Percentiles rank a stretch among this genome's conserved stretches.
phyloP scores from a whole-genome alignment of 1,140 invertebrate genomes.

The Latrodectus geometricus region DNA sequence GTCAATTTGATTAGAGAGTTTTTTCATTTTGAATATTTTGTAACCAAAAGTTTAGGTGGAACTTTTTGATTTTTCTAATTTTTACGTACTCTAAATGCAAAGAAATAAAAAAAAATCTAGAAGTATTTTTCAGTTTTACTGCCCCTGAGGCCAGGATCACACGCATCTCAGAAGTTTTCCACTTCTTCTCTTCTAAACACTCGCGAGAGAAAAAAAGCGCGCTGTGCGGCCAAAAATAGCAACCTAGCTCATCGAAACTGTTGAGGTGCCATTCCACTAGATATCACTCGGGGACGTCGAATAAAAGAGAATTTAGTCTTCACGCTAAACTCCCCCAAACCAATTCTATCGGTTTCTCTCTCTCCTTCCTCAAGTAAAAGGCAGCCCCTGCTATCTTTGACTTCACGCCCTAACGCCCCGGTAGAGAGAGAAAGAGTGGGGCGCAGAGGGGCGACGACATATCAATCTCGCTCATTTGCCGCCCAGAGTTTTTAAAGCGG shows the following conservation, averaged over 20 bases:
- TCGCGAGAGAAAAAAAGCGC: no score
- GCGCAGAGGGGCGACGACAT: not conserved
- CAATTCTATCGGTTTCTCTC: conserved; percentile 50
- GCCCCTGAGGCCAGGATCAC: no score
- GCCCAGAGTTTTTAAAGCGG: conserved; percentile 59
- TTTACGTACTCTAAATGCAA: no score
- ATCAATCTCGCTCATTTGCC: conserved; percentile 56
- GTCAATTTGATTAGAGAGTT: no score
- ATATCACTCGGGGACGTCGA: conserved; percentile 37
- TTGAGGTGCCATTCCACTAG: conserved; percentile 48
- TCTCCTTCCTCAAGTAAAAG: not conserved
- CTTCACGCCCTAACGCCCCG: conserved; percentile 58
- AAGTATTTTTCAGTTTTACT: no score
- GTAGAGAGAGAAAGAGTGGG: not conserved
- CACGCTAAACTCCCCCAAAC: conserved; percentile 38
- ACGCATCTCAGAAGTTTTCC: no score
- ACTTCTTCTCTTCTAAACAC: no score
- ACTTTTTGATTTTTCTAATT: no score
- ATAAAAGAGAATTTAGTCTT: conserved; percentile 54
- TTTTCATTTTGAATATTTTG: no score
- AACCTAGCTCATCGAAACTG: conserved; percentile 21
- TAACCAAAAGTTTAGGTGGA: no score
- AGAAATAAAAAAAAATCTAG: no score
- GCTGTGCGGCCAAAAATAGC: conserved; percentile 21
- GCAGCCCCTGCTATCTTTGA: conserved; percentile 48